Evolutionary conservation across 2,113 vertebrate genomes (phyloP), one percentile per base, ranked within the genome.

Genomic region (Gymnocephalus cernua): DNA sequence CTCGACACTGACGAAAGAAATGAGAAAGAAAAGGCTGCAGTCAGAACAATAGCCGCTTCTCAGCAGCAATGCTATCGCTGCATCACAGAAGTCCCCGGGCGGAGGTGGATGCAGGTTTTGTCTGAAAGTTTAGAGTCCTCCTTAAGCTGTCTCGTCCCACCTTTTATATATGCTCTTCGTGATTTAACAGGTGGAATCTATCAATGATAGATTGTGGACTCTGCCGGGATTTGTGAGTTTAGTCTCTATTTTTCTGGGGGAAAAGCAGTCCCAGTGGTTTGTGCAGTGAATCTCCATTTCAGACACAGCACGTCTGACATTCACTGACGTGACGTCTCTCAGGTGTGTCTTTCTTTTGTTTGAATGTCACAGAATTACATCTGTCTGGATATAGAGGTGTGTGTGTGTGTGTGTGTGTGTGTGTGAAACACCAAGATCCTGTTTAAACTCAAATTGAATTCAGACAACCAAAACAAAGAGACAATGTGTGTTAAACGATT

Each of bases 31-130:
- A 81, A 47, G 18, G 65, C 57, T 29, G 32, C 44, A 54, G 67
- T 44, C 69, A 35, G 65, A 86, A 80, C 69, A 72, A 62, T 61
- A 57, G 70, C 77, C 0, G 63, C 70, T 63, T 25, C 56, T 74
- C 83, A 9, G 71, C 62, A 70, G 71, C 41, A 77, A 84, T 70
- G 83, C 45, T 84, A 82, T 88, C 64, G 2, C 73, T 29, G 41
- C 82, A 41, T 59, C 77, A 41, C 47, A 74, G 57, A n/a, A 25
- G 61, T 80, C 79, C 51, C 80, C 27, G 2, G 65, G 76, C 16
- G 0, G 38, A 25, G 21, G 21, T 32, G 54, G 67, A 76, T 10
- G n/a, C 45, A 3, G 65, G 29, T 72, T 83, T 61, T 74, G 74
- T 86, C 82, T 57, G 16, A 38, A 78, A 65, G 71, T 77, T 66